Evolutionary conservation across 2,113 vertebrate species (phyloP), one percentile per base, ranked within the genome.

Genomic region (Tinamus guttatus): DNA sequence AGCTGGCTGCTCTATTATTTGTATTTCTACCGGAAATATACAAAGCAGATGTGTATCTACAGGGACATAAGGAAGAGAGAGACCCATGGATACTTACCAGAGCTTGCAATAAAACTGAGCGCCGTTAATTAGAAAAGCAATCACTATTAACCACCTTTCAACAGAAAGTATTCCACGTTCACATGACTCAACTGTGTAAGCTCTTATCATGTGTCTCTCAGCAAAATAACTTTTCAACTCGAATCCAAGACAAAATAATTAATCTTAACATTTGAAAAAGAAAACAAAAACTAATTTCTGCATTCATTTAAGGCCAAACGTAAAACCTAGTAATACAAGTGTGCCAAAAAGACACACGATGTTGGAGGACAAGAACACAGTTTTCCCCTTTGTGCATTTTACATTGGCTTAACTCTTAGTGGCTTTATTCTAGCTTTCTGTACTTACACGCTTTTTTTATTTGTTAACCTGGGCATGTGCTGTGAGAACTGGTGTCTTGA

Each of bases 51-150:
- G 14, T 20, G 47, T 10, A 67, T 19, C 79, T 85, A 64, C 15
- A 18, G 6, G 7, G 38, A 69, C 11, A 27, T 0, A 81, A 81
- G 24, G 13, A 92, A 67, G 34, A 51, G n/a, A 75, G 84, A 89
- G 63, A 91, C 49, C 4, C 73, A 59, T 17, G 22, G 90, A 85
- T 85, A 94, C 93, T 93, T 70, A 87, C 38, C 68, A 93, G 47
- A 91, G 45, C 56, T 94, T 85, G 59, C 68, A 86, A 88, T 14
- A 87, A 78, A 77, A 81, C 24, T 7, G 30, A 9, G 34, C 38
- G 87, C 20, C 34, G 59, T 38, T 60, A 45, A 56, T 67, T 43
- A 70, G 17, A 71, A 70, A 78, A 71, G 40, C 10, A 81, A 43
- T 81, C 78, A 70, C 27, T 47, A 71, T 62, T 38, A 83, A 64